phyloP scores from a whole-genome alignment of 2,888 invertebrate genomes.

The Microplitis manilae region DNA sequence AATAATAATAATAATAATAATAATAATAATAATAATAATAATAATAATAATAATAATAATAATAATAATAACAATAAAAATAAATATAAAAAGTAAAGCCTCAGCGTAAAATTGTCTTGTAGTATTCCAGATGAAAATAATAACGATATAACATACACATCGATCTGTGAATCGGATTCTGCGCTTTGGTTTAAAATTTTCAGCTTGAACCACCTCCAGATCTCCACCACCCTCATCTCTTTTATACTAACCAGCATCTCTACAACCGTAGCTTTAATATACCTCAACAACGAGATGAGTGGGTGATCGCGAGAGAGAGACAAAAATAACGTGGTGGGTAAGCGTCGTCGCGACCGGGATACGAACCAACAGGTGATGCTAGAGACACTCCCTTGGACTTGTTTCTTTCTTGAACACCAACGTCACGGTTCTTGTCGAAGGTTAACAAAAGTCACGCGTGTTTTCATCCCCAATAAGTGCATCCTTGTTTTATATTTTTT shows the following conservation, averaged over 20 bases:
- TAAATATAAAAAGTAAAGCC: neutral
- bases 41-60: neutral
- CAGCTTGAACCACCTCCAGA: constrained; percentile 19
- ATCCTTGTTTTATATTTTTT: neutral
- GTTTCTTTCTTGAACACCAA: constrained; percentile 17
- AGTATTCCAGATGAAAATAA: constrained; percentile 17
- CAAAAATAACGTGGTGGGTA: constrained; percentile 36
- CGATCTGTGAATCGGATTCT: constrained; percentile 60
- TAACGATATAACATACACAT: constrained; percentile 62
- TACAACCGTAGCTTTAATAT: neutral
- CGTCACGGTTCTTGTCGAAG: neutral
- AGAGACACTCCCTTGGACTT: constrained; percentile 65
- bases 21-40: neutral
- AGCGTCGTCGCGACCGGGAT: constrained; percentile 59
- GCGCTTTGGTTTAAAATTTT: constrained; percentile 50
- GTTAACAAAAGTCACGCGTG: constrained; percentile 13
- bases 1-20: neutral
- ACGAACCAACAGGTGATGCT: constrained; percentile 69
- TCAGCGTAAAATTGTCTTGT: constrained; percentile 10
- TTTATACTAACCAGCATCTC: neutral
- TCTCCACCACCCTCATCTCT: constrained; percentile 5
- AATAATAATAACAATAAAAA: neutral
- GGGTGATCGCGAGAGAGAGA: constrained; percentile 30
- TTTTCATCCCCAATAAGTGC: neutral
- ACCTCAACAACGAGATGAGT: neutral